Evolutionary conservation across 2,113 vertebrate species (phyloP).

Genomic region (Anolis carolinensis): DNA sequence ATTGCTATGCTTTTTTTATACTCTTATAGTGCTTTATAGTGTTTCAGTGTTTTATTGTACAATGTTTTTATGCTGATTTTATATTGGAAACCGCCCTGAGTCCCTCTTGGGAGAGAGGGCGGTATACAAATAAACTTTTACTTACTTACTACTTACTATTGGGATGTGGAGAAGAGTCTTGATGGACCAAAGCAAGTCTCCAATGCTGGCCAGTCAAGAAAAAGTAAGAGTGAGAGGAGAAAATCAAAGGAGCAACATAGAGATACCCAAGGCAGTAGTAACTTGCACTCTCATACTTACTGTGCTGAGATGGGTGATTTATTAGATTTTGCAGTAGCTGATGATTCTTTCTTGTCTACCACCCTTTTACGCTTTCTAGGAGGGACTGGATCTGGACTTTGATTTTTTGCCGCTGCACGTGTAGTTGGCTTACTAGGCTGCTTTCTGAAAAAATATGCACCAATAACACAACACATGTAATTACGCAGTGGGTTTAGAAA

Average conservation of each 20-base stretch:
- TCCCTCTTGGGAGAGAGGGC: no score
- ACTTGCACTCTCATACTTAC: constrained; percentile 66
- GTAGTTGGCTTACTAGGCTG: constrained; percentile 77
- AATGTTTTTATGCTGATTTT: no score
- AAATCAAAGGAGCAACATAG: not conserved
- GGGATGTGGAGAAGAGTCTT: not conserved
- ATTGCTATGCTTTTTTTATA: no score
- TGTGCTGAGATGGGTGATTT: constrained; percentile 67
- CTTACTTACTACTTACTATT: no score
- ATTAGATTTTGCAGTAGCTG: constrained; percentile 64
- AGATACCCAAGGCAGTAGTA: constrained; percentile 34
- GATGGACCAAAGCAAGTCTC: not conserved
- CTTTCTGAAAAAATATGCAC: constrained; percentile 71
- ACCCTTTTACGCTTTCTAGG: constrained; percentile 68
- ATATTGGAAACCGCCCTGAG: no score
- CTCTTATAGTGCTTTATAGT: no score
- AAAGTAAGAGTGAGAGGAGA: not conserved
- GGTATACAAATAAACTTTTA: no score
- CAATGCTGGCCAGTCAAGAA: not conserved
- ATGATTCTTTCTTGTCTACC: constrained; percentile 63
- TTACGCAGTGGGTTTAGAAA: not conserved
- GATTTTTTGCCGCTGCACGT: constrained; percentile 75
- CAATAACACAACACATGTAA: not conserved
- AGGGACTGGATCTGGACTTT: constrained; percentile 70
- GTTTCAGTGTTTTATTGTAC: no score